These are phyloP conservation scores for Pitta sordida DNA, from an alignment of 2,113 vertebrate species.

Conservation along the genomic window DNA sequence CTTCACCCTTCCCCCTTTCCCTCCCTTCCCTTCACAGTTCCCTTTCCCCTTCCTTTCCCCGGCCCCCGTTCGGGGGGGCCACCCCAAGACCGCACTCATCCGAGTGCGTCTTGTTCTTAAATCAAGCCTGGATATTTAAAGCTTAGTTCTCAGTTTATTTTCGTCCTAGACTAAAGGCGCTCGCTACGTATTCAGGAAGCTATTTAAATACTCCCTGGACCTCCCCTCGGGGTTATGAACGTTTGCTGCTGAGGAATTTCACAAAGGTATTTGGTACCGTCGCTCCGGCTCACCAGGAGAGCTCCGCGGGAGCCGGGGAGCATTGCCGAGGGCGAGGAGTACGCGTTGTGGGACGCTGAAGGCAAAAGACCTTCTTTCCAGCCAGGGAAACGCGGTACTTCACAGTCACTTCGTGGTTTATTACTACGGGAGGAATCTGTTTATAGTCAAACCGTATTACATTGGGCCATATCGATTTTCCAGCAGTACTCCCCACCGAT, in stretches of 20 bases:
- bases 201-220: conserved; percentile 12
- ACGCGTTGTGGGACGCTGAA: neutral
- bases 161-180: conserved; percentile 20
- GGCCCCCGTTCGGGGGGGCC: neutral
- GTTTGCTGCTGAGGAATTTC: neutral
- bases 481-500: conserved; percentile 43
- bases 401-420: conserved; percentile 42
- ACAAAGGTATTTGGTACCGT: neutral
- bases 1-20: neutral
- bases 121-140: conserved; percentile 49
- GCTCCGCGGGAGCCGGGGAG: neutral
- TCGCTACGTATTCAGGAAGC: conserved; percentile 28
- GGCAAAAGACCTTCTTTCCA: neutral
- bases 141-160: conserved; percentile 51
- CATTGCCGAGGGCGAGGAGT: neutral
- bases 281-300: neutral
- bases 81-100: neutral
- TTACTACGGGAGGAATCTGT: conserved; percentile 36
- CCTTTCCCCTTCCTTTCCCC: neutral
- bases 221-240: neutral
- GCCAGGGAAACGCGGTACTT: neutral
- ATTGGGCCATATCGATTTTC: conserved; percentile 45
- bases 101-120: conserved; percentile 8
- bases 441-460: conserved; percentile 42
- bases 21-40: neutral